These are phyloP conservation scores for Diplolepis rosae DNA, from an alignment of 2,888 invertebrate species.

Conservation along the genomic window DNA sequence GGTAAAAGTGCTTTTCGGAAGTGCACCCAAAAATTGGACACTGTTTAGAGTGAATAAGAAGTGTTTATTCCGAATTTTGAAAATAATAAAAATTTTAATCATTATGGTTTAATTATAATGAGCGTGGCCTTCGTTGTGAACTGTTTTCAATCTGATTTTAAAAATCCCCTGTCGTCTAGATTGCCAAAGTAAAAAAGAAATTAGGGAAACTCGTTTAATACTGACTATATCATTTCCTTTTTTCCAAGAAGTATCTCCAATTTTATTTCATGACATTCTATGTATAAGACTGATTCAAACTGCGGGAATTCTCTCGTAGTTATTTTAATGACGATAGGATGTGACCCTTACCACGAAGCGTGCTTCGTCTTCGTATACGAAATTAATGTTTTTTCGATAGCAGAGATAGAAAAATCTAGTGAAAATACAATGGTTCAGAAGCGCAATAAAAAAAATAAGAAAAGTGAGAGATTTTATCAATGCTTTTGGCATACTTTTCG, in stretches of 20 bases:
- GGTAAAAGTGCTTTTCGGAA: too few species aligned
- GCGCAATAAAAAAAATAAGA: constrained; percentile 8
- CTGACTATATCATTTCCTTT: neutral
- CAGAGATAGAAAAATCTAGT: constrained; percentile 3
- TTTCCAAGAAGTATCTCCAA: neutral
- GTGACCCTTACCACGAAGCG: constrained; percentile 7
- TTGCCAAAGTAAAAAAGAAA: neutral
- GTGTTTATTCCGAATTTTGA: too few species aligned
- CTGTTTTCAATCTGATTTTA: too few species aligned
- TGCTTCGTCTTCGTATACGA: constrained; percentile 12
- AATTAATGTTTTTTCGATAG: constrained; percentile 25
- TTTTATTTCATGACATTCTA: neutral
- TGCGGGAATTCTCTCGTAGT: neutral
- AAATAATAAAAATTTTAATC: too few species aligned
- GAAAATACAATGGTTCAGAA: neutral
- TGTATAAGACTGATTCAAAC: constrained; percentile 5
- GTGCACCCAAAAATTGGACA: too few species aligned
- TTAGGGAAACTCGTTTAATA: constrained; percentile 7
- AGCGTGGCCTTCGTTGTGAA: too few species aligned
- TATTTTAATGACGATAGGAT: constrained; percentile 17
- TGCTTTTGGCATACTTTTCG: neutral
- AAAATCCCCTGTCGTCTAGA: too few species aligned
- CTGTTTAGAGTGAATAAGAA: too few species aligned
- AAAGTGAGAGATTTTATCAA: neutral
- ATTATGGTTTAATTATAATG: too few species aligned